Evolutionary conservation across 2,113 vertebrate species (phyloP), one percentile per base, ranked within the genome.

Genomic region (Sylvilagus bachmani): DNA sequence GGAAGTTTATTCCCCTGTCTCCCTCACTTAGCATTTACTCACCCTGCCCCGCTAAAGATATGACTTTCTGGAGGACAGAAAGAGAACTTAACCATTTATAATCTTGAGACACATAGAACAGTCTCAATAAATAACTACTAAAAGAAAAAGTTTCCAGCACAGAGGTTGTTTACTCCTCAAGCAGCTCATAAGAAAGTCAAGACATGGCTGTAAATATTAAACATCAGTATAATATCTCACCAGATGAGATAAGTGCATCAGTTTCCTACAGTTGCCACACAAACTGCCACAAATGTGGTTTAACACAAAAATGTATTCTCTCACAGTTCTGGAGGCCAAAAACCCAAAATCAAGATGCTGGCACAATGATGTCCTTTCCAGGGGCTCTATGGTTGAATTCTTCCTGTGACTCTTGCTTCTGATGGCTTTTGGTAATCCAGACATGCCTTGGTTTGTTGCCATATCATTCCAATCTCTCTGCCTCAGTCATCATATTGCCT

Each of bases 81-180:
- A 91, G n/a, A 88, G 5, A 61, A 80, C 66, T 58, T 58, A 55
- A 70, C 61, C 2, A 10, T 58, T 82, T 64, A 6, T 67, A 86
- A 58, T 11, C 27, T 86, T 73, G 27, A 22, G 6, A 62, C 11
- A 80, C 25, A 33, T 6, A 44, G 55, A 33, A 79, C 14, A 75
- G 6, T 78, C 13, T n/a, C 69, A 64, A 77, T 55, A 87, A 64
- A 53, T 79, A 90, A 79, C 21, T 53, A 4, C 29, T 58, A 31
- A 77, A 93, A 89, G 51, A 33, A 81, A 95, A 66, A 25, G 9
- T 85, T 88, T 78, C 62, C 90, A 70, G 66, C 10, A 74, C 11
- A 78, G 16, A n/a, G 1, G 8, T n/a, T 75, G 12, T 31, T 71
- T 36, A 64, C 19, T 53, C 29, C 8, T 77, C 17, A 79, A 74